Base-by-base conservation (phyloP, 1,140 invertebrate genomes). In the Episyrphus balteatus region DNA sequence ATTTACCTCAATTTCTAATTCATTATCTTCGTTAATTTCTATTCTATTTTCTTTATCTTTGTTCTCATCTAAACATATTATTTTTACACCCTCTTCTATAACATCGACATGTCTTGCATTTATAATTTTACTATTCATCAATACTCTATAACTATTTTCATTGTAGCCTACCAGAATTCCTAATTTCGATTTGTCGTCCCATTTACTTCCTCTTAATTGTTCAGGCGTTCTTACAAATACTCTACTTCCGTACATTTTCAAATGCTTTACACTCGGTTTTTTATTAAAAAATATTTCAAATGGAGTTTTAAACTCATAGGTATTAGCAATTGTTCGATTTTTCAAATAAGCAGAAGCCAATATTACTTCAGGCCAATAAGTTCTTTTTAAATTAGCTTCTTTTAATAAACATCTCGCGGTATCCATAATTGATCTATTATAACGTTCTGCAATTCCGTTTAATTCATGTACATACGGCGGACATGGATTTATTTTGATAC, bases 341-440 rank as follows among this genome's bases (percentile, higher is more conserved):
- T 57, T 55, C 13, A 65, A 45, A 51, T 62, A 61, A 8, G 55
- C 53, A 5, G 57, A 57, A n/a, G 44, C 34, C 11, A 14, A 18
- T 13, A 45, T 33, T 3, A 45, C 32, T 45, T 37, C 44, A 10
- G 62, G 61, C 63, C 60, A 69, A 61, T 48, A 68, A 33, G 43
- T 57, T 56, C 48, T 58, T 41, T 45, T 21, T 33, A 45, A 9
- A 14, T 37, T 32, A 13, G 15, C 18, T 45, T 45, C 44, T 14
- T 17, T 38, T 15, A 36, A 19, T 46, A 18, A 17, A 39, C 36
- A 42, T 37, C 68, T 46, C 0, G 66, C 70, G 47, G 44, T 55
- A 30, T 75, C 67, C 0, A 69, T 53, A 2, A 73, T 54, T 2
- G 66, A 69, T 11, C 70, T 42, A 50, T 73, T 69, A 31, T 58